Evolutionary conservation across 2,113 vertebrate species (phyloP).

Genomic region (Merops nubicus): DNA sequence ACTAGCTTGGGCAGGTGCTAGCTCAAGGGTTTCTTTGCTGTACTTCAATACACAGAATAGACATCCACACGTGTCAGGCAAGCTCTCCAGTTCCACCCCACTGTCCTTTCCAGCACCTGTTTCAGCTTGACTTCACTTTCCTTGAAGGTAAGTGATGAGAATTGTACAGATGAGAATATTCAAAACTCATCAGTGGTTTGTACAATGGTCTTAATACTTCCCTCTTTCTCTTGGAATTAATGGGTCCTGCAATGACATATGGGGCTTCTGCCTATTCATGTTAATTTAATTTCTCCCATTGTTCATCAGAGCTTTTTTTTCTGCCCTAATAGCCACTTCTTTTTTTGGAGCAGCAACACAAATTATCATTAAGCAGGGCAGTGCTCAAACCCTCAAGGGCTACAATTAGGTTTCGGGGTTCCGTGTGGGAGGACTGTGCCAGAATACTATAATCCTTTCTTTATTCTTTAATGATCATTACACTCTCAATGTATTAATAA

Average conservation of each 20-base stretch:
- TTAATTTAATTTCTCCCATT: constrained; percentile 57
- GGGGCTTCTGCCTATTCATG: constrained; percentile 51
- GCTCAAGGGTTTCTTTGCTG: constrained; percentile 34
- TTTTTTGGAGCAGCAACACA: constrained; percentile 50
- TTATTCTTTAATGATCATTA: constrained; percentile 64
- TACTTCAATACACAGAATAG: constrained; percentile 5
- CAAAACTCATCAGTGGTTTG: constrained; percentile 26
- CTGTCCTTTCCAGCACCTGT: constrained; percentile 39
- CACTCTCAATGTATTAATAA: constrained; percentile 44
- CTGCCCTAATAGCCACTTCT: constrained; percentile 51
- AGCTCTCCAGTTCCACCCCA: neutral
- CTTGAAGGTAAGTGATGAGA: constrained; percentile 22
- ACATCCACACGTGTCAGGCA: neutral
- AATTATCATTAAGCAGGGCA: constrained; percentile 67
- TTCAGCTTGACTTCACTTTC: constrained; percentile 45
- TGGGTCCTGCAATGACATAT: neutral
- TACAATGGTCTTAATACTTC: constrained; percentile 8
- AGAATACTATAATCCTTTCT: constrained; percentile 50
- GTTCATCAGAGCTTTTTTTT: constrained; percentile 41
- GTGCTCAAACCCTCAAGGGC: constrained; percentile 47
- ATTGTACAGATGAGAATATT: neutral
- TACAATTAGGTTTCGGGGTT: constrained; percentile 64
- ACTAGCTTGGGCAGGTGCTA: constrained; percentile 38
- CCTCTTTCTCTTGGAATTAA: constrained; percentile 44
- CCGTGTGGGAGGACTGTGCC: constrained; percentile 45